phyloP scores from a whole-genome alignment of 2,888 invertebrate genomes.

The Strigamia maritima region DNA sequence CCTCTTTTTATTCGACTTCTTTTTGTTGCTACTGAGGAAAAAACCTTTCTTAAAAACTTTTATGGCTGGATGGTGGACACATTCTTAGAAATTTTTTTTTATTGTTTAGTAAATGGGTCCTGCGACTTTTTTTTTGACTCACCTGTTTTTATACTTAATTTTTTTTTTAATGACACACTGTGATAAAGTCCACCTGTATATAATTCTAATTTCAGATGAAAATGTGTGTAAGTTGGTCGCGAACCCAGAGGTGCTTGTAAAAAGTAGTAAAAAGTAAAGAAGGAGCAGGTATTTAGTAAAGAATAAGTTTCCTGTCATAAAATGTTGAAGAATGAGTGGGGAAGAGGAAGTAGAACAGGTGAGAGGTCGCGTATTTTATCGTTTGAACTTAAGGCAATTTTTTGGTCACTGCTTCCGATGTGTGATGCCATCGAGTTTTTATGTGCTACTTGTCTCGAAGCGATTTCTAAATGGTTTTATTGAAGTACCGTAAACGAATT shows the following conservation, averaged over 20 bases:
- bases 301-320: slow-evolving; percentile 1
- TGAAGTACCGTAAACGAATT: background rate
- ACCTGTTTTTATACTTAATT: background rate
- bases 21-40: background rate
- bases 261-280: background rate
- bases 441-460: background rate
- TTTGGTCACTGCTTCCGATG: background rate
- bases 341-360: background rate
- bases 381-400: background rate
- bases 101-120: background rate
- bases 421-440: background rate
- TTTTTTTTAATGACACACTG: background rate
- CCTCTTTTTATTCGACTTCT: background rate
- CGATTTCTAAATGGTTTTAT: background rate
- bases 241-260: background rate
- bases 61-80: background rate
- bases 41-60: background rate
- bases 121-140: background rate
- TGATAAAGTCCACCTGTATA: too few species aligned
- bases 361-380: background rate
- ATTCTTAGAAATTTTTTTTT: slow-evolving; percentile 11
- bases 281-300: background rate
- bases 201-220: background rate
- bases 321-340: background rate
- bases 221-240: background rate